Percentiles rank a stretch among this genome's conserved stretches.
These are phyloP conservation scores for Acholoe squamosa DNA, from an alignment of 2,888 invertebrate species.

Conservation along the genomic window DNA sequence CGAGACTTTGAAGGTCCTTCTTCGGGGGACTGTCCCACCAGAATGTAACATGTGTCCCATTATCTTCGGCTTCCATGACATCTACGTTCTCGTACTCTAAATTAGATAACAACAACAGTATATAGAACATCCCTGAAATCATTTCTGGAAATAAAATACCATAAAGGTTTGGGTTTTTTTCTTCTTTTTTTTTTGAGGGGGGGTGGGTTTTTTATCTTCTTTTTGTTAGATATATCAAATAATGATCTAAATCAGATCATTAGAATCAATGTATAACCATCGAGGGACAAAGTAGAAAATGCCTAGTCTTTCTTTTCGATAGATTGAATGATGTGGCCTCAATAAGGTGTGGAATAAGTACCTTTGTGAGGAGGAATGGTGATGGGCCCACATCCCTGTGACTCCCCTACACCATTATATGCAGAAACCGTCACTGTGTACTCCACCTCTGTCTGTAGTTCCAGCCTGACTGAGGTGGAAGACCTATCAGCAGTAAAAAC, in stretches of 20 bases:
- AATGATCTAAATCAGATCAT: neutral
- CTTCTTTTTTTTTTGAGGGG: no score
- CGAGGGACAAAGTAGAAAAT: no score
- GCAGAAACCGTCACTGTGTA: neutral
- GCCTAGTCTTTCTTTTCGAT: no score
- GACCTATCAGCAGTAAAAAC: no score
- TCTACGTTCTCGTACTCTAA: neutral
- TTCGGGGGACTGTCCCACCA: neutral
- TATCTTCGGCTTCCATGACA: neutral
- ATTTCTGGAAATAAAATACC: neutral
- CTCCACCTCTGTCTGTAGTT: neutral
- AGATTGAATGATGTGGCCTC: no score
- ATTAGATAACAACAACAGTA: no score
- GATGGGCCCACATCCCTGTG: neutral
- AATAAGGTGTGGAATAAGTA: no score
- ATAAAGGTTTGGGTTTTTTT: neutral
- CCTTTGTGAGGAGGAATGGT: neutral
- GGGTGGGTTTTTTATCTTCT: neutral
- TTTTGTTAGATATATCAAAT: neutral
- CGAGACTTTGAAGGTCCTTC: neutral
- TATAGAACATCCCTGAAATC: no score
- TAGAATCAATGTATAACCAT: no score
- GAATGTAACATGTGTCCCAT: neutral
- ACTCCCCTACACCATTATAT: neutral
- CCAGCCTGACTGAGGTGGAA: neutral